Base-by-base conservation (phyloP, 2,113 vertebrate genomes). In the Pollimyrus isidori region DNA sequence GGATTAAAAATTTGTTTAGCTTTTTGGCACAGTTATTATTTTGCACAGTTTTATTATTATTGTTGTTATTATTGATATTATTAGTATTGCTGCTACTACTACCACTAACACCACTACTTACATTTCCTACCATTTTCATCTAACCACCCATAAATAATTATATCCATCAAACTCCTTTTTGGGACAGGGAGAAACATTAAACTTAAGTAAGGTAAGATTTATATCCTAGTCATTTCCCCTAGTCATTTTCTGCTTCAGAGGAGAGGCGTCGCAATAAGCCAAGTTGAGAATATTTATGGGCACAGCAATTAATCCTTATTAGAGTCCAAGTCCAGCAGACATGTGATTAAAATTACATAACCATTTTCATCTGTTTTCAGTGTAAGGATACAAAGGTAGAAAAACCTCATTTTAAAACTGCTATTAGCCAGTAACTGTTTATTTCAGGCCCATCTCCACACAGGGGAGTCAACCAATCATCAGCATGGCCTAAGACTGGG, bases 371-470 rank as follows among this genome's bases (percentile, higher is more conserved):
- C 85, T 30, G 4, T 19, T 87, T 19, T 17, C 3, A 53, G 93
- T 91, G 91, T 84, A 89, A 90, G 86, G 48, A 89, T 89, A 91
- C 92, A 89, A 90, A 84, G 9, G 21, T 19, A 84, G 21, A 48
- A 84, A 80, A 80, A 13, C 6, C 73, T 80, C 1, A 80, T 80
- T 80, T 80, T 42, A 80, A 80, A 42, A 42, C 73, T 80, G 30
- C 35, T 42, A 19, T 19, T 80, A 80, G 2, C 15, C 17, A 80
- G 35, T 80, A 42, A 15, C 73, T 42, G 15, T 42, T 35, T 80
- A 80, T 15, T 80, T 80, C 35, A 42, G 30, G 30, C 30, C 35
- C 17, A 42, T 80, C 73, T 42, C 35, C 73, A 80, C 17, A 17
- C 19, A 39, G 15, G 35, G 30, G 73, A 80, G 35, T 42, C 35